These are phyloP conservation scores for Cyrtonyx montezumae DNA, from an alignment of 2,113 vertebrate genomes.

Conservation along the genomic window DNA sequence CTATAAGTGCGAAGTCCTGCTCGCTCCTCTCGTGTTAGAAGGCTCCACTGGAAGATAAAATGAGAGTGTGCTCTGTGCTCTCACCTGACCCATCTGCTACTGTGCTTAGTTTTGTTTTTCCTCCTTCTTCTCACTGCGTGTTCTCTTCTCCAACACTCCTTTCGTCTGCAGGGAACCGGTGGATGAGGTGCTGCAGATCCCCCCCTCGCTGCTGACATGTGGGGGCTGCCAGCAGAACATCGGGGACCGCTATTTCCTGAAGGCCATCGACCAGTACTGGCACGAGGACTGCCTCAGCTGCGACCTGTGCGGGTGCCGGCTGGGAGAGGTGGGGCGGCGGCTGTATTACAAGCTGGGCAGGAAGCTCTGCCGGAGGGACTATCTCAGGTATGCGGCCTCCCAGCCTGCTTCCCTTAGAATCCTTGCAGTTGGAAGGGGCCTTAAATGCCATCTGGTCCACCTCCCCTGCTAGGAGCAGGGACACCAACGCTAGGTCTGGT, in stretches of 20 bases:
- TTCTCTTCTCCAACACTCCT: accelerated
- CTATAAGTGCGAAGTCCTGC: neutral
- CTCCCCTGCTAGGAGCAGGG: no score
- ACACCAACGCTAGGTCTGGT: no score
- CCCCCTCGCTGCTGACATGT: conserved; percentile 93
- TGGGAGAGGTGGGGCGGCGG: conserved; percentile 94
- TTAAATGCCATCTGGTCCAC: no score
- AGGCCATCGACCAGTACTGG: conserved; percentile 99
- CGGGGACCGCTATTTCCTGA: conserved; percentile 97
- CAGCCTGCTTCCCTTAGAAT: neutral
- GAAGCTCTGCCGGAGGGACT: conserved; percentile 96
- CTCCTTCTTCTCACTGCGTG: accelerated
- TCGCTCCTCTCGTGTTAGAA: neutral
- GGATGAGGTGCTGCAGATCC: conserved; percentile 97
- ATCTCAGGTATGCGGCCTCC: conserved; percentile 87
- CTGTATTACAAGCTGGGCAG: conserved; percentile 97
- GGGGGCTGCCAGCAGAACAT: conserved; percentile 99
- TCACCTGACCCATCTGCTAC: neutral
- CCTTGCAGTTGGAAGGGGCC: no score
- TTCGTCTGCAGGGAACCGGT: conserved; percentile 88
- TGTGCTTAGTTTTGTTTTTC: accelerated
- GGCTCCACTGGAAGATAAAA: neutral
- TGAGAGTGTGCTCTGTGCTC: neutral
- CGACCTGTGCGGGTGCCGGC: conserved; percentile 94
- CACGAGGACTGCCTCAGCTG: conserved; percentile 99